These are phyloP conservation scores for Caloenas nicobarica DNA, from an alignment of 2,113 vertebrate genomes.

Conservation along the genomic window DNA sequence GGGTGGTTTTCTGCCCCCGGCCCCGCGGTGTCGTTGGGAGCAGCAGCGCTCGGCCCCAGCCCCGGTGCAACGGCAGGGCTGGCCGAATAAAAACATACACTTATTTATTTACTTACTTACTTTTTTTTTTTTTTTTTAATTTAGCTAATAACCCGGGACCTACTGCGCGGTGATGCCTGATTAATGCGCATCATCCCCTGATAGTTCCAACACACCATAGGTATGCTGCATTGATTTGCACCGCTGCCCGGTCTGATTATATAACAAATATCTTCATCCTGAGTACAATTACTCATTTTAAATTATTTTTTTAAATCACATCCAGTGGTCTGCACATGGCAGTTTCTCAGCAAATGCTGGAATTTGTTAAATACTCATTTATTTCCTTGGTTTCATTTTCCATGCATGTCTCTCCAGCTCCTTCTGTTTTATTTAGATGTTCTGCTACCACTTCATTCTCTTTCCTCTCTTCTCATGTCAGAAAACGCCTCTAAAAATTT, in stretches of 20 bases:
- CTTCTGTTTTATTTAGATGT: not conserved
- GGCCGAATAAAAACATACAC: not conserved
- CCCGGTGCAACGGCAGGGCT: not conserved
- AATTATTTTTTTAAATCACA: not conserved
- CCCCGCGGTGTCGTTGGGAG: not conserved
- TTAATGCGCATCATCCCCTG: not conserved
- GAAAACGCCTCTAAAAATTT: not conserved
- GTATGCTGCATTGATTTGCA: not conserved
- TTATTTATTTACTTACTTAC: not conserved
- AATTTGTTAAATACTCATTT: not conserved
- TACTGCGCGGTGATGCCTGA: too few species aligned
- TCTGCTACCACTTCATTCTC: not conserved
- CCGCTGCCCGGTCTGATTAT: accelerated
- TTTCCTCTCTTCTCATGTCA: not conserved
- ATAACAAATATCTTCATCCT: not conserved
- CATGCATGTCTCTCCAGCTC: not conserved
- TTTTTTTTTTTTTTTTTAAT: not conserved
- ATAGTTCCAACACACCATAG: not conserved
- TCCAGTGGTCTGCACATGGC: accelerated
- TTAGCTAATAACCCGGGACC: not conserved
- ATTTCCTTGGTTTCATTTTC: not conserved
- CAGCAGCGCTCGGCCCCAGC: not conserved
- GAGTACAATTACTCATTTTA: not conserved
- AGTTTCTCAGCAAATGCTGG: not conserved
- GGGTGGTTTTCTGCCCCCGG: not conserved